Evolutionary conservation across 2,797 vertebrate genomes (phyloP).

Genomic region (Capromys pilorides): DNA sequence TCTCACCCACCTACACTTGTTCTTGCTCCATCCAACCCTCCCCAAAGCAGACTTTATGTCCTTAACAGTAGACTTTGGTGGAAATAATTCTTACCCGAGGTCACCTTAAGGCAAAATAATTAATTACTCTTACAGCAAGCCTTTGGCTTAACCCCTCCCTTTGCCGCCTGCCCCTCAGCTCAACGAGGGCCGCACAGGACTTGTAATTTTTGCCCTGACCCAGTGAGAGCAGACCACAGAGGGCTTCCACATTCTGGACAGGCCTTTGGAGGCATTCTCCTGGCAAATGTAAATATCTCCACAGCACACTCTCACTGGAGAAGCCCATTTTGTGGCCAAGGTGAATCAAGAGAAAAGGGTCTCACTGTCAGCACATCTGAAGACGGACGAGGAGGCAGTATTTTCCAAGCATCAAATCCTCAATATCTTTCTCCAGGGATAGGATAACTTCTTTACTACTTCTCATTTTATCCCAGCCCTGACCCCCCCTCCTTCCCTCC

Average conservation of each 20-base stretch:
- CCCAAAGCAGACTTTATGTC: background rate
- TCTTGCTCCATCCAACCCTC: no score
- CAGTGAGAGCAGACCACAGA: background rate
- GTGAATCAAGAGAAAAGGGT: background rate
- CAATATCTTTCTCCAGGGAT: background rate
- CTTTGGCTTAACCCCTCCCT: background rate
- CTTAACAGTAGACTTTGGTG: fast-evolving
- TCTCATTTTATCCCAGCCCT: no score
- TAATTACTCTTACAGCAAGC: background rate
- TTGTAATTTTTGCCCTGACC: background rate
- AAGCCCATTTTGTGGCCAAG: background rate
- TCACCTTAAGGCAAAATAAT: background rate
- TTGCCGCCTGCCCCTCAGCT: background rate
- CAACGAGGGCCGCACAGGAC: background rate
- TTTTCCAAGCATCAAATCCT: background rate
- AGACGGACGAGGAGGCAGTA: background rate
- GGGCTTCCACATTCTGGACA: no score
- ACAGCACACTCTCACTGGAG: background rate
- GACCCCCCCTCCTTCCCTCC: background rate
- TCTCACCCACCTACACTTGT: background rate
- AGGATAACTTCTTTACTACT: background rate
- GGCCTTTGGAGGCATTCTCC: background rate
- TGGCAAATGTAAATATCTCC: background rate
- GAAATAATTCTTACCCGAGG: background rate
- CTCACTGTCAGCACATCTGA: no score